Conservation (phyloP, 2,888 invertebrate species). For the Drosophila falleni region DNA sequence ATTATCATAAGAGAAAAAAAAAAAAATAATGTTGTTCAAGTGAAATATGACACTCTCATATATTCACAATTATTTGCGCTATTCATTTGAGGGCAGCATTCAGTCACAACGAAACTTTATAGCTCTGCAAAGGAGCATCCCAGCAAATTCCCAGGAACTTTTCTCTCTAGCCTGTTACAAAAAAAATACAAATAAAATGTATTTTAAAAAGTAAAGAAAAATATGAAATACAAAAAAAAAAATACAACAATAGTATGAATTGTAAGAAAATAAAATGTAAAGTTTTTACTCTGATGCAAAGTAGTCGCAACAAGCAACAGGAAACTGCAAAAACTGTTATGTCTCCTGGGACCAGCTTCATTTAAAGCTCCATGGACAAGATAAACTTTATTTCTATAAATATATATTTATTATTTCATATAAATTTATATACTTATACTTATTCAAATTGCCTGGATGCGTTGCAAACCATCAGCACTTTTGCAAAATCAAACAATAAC, state of each 20-base stretch:
- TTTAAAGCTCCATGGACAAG: constrained; percentile 19
- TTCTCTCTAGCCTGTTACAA: neutral
- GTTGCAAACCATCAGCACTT: neutral
- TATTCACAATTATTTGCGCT: constrained; percentile 77
- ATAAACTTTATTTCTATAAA: constrained; percentile 4
- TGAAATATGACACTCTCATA: constrained; percentile 77
- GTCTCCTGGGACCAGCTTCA: neutral
- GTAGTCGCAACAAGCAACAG: constrained; percentile 30
- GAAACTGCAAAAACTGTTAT: constrained; percentile 21
- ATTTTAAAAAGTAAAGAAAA: neutral
- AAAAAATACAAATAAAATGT: neutral
- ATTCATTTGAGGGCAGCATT: constrained; percentile 57
- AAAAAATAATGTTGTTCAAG: constrained; percentile 61
- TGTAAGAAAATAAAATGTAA: constrained; percentile 36
- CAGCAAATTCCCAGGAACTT: constrained; percentile 9
- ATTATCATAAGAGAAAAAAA: constrained; percentile 27
- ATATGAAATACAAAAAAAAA: neutral
- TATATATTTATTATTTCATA: neutral
- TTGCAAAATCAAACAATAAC: constrained; percentile 12
- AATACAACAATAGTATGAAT: neutral
- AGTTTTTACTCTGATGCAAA: constrained; percentile 34
- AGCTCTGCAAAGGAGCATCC: constrained; percentile 19
- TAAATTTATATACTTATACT: neutral
- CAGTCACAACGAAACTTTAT: constrained; percentile 45
- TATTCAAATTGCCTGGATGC: constrained; percentile 1